Base-by-base conservation (phyloP, 2,888 invertebrate species). In the Leucoptera coffeella region DNA sequence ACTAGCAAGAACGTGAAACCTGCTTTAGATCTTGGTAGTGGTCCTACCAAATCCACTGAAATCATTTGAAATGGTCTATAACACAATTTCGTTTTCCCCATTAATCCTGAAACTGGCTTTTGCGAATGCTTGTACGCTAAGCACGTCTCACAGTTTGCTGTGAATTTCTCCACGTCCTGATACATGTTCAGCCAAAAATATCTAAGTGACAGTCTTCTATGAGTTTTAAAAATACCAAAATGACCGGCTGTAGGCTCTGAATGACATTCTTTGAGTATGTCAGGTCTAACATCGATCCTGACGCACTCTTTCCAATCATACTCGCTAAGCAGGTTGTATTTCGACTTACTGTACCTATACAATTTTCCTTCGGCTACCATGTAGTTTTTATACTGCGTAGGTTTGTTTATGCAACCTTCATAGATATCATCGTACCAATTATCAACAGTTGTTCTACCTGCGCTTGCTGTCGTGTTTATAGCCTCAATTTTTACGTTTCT, bases 21-120 rank as follows among this genome's bases (percentile, higher is more conserved):
- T n/a, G n/a, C n/a, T 35, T 32, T 15, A 30, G 33, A 26, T 32
- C 33, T 12, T 31, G 35, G 38, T 6, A 37, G 21, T 10, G 35
- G 35, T n/a, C 37, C 37, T 2, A 37, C 22, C n/a, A n/a, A n/a
- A 3, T 36, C 35, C 7, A 35, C 29, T 2, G 27, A 27, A 2
- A 36, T 25, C 21, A 30, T 28, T 25, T 38, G 38, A 22, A 33
- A 36, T 4, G 34, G 35, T 11, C 34, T 15, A 14, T 25, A 30
- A 10, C 36, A 35, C 5, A 30, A 23, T 24, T 38, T 38, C 11
- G 37, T 38, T 2, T 32, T 24, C 7, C 38, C 38, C 38, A 40
- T 38, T 13, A 7, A 14, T 3, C 37, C 37, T 12, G 35, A 14
- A 2, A 32, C 32, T n/a, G 24, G 12, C 6, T 36, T 34, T 11